A percentile compares a stretch with the other conserved stretches of the same genome.
phyloP scores from a whole-genome alignment of 2,113 vertebrate genomes.

The Pimephales promelas region DNA sequence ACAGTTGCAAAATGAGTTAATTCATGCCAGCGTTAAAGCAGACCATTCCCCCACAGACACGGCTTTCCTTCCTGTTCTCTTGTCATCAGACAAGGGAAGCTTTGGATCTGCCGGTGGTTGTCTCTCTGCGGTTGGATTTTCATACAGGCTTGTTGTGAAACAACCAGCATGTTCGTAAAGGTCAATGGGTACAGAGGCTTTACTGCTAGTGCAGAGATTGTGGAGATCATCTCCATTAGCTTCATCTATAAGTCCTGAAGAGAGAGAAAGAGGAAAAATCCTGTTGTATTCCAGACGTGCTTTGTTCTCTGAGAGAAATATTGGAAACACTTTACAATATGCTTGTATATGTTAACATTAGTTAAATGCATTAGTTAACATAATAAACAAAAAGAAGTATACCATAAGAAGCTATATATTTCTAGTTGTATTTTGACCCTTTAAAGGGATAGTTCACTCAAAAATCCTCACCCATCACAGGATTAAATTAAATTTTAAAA shows the following conservation, averaged over 20 bases:
- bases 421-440: neutral
- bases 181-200: conserved; percentile 43
- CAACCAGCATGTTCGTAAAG: conserved; percentile 32
- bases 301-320: neutral
- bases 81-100: neutral
- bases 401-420: neutral
- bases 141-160: conserved; percentile 23
- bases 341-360: neutral
- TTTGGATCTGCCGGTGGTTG: neutral
- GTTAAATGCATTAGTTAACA: neutral
- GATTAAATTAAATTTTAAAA: too few species aligned
- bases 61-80: neutral
- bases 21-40: neutral
- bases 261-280: conserved; percentile 23
- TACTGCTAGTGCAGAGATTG: conserved; percentile 41
- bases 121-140: conserved; percentile 8
- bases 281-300: neutral
- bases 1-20: neutral
- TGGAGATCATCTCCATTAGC: conserved; percentile 34
- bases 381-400: neutral
- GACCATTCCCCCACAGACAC: neutral
- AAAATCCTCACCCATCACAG: too few species aligned
- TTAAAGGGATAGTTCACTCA: neutral
- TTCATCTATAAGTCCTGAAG: conserved; percentile 7
- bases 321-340: neutral